Percentiles rank a stretch among this genome's conserved stretches.
Evolutionary conservation across 1,140 invertebrate species (phyloP).

Genomic region (Mactra quadrangularis): DNA sequence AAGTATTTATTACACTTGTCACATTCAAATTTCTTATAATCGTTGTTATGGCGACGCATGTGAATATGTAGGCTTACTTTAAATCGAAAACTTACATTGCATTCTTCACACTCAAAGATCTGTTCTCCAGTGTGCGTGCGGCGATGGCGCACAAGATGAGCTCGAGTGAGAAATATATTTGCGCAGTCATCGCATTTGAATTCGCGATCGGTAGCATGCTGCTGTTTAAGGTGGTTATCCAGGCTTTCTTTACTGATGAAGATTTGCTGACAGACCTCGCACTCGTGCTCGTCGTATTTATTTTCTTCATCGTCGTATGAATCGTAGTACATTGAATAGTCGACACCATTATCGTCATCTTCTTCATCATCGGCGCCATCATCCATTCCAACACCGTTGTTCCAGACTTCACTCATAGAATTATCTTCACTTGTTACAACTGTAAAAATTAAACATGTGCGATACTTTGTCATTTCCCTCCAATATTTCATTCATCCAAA

Average conservation of each 20-base stretch:
- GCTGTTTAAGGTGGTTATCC: conserved; percentile 27
- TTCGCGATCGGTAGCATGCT: conserved; percentile 25
- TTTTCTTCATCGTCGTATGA: conserved; percentile 11
- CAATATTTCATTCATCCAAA: no score
- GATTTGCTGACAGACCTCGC: conserved; percentile 47
- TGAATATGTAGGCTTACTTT: conserved; percentile 57
- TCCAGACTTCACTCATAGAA: conserved; percentile 40
- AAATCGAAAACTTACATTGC: conserved; percentile 48
- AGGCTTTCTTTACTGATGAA: conserved; percentile 44
- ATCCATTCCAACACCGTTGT: neutral
- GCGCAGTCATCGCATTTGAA: conserved; percentile 46
- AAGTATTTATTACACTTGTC: conserved; percentile 52
- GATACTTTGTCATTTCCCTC: no score
- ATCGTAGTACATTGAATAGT: neutral
- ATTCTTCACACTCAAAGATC: conserved; percentile 50
- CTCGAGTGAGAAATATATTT: conserved; percentile 43
- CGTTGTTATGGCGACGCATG: conserved; percentile 46
- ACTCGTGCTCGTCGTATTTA: conserved; percentile 45
- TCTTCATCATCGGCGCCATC: neutral
- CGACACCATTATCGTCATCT: neutral
- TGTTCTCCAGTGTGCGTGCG: conserved; percentile 34
- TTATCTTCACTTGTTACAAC: conserved; percentile 41
- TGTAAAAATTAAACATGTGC: neutral
- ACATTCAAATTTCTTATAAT: conserved; percentile 28
- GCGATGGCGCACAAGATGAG: conserved; percentile 39